phyloP scores from a whole-genome alignment of 2,888 invertebrate genomes.

The Hirtodrosophila alboralis region DNA sequence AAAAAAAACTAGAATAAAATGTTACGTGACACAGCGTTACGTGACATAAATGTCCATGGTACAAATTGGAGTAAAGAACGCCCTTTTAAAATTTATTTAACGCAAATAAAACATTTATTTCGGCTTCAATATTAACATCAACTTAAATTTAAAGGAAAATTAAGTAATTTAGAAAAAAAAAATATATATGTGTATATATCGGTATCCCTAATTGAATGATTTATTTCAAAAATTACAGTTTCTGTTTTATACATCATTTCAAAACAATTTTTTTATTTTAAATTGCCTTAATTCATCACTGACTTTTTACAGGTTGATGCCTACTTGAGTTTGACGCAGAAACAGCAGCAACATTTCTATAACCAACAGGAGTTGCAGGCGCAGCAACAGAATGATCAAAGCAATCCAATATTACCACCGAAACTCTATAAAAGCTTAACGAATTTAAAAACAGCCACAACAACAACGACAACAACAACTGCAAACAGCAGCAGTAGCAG shows the following conservation, averaged over 20 bases:
- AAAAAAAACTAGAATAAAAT: too few species aligned
- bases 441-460: slow-evolving; percentile 80
- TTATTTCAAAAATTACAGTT: too few species aligned
- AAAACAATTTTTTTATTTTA: slow-evolving; percentile 9
- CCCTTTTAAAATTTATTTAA: too few species aligned
- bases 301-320: slow-evolving; percentile 77
- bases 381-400: slow-evolving; percentile 56
- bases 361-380: slow-evolving; percentile 60
- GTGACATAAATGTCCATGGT: too few species aligned
- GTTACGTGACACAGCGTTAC: too few species aligned
- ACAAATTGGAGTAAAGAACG: too few species aligned
- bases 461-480: slow-evolving; percentile 33
- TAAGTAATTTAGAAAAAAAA: too few species aligned
- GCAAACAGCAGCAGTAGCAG: slow-evolving; percentile 30
- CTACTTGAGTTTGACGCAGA: slow-evolving; percentile 79
- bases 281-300: slow-evolving; percentile 14
- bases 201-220: too few species aligned
- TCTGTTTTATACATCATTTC: background rate
- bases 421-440: slow-evolving; percentile 84
- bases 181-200: too few species aligned
- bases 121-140: too few species aligned
- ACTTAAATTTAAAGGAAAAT: too few species aligned
- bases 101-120: too few species aligned
- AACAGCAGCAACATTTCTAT: slow-evolving; percentile 79
- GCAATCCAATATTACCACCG: slow-evolving; percentile 83